Evolutionary conservation across 2,113 vertebrate genomes (phyloP), one percentile per base, ranked within the genome.

Genomic region (Dunckerocampus dactyliophorus): DNA sequence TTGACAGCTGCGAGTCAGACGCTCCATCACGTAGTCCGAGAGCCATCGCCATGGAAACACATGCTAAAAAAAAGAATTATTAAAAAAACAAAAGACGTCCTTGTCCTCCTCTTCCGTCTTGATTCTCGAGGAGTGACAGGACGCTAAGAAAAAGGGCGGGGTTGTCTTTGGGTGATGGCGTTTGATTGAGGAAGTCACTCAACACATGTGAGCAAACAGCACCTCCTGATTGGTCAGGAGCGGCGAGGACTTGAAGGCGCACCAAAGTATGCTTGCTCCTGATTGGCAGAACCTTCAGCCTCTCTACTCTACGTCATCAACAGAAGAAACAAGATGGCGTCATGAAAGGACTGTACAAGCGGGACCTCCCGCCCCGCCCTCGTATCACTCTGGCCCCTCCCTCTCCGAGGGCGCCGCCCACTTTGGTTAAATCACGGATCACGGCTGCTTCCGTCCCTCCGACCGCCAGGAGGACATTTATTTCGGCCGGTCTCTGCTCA

Each of bases 231-330:
- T 88, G 77, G 58, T 86, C 82, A 74, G 70, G 48, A 79, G 78
- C 66, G 84, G 77, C 79, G 79, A 86, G 77, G 68, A 83, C 74
- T 49, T 67, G 79, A 84, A 77, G 83, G 79, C 75, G 81, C 76
- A 68, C 65, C 77, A 84, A 84, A 82, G 75, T 77, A 87, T 74
- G 73, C 68, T 76, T 86, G 77, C 81, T 86, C 84, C 82, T 86
- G 85, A 85, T 86, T 87, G 74, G 82, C 63, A 57, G 77, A 77
- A 85, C 81, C 87, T 80, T 87, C 82, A 68, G 79, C 71, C 75
- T 75, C 78, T 79, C 81, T 85, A 85, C 67, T 79, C 84, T 84
- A 85, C 57, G 70, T 34, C 31, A 34, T 34, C 31, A 34, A 34
- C 31, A 34, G 31, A 34, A 34, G 7, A 77, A 50, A 86, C 85